These are phyloP conservation scores for Cyprinodon diabolis DNA, from an alignment of 2,797 vertebrate species.

Conservation along the genomic window DNA sequence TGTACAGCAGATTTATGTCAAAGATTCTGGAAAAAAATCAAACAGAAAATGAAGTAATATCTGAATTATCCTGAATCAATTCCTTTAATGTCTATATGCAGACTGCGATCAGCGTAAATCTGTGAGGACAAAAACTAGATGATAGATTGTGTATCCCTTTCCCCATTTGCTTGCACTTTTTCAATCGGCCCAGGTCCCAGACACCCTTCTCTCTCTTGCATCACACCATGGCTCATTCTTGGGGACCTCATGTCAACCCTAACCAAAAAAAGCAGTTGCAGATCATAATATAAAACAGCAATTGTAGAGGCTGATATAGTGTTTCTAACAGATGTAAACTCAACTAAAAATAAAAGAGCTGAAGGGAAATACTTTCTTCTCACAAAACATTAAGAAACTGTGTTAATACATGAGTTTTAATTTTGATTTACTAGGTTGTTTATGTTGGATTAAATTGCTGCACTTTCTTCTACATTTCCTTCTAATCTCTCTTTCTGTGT, in stretches of 20 bases:
- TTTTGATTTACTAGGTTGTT: constrained; percentile 6
- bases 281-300: neutral
- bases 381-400: no score
- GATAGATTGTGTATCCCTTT: neutral
- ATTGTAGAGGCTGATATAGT: neutral
- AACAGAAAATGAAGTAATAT: neutral
- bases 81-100: neutral
- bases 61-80: neutral
- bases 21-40: neutral
- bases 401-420: neutral
- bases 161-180: no score
- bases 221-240: neutral
- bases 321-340: neutral
- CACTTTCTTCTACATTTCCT: constrained; percentile 32
- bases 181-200: no score
- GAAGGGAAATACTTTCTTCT: no score
- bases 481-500: constrained; percentile 31
- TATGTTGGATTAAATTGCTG: constrained; percentile 27
- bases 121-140: neutral
- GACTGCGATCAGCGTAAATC: neutral
- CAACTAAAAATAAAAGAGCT: no score
- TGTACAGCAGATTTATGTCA: neutral
- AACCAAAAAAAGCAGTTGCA: neutral
- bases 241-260: neutral
- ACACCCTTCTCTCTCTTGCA: neutral